A percentile compares a stretch with the other conserved stretches of the same genome.
These are phyloP conservation scores for Remorina albescens DNA, from an alignment of 2,797 vertebrate species.

Conservation along the genomic window DNA sequence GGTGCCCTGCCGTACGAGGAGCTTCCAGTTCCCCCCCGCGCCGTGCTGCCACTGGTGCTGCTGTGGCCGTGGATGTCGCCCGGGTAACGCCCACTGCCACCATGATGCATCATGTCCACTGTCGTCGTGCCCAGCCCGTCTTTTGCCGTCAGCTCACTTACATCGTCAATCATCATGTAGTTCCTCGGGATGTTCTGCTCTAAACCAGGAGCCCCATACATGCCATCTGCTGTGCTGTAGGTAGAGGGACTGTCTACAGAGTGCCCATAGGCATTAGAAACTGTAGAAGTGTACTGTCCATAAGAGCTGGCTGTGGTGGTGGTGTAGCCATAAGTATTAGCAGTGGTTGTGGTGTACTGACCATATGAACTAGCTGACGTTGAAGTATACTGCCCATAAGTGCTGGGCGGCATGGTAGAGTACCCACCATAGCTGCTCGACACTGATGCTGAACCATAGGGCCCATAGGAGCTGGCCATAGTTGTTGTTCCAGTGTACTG, in stretches of 20 bases:
- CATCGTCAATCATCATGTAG: slow-evolving; percentile 99
- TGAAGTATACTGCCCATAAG: slow-evolving; percentile 83
- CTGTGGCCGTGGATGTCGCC: slow-evolving; percentile 81
- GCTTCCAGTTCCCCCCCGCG: slow-evolving; percentile 83
- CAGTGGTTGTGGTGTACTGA: slow-evolving; percentile 84
- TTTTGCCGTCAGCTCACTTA: slow-evolving; percentile 96
- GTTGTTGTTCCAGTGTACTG: slow-evolving; percentile 82
- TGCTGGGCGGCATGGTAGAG: slow-evolving; percentile 78
- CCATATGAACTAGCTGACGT: slow-evolving; percentile 79
- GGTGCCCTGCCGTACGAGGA: slow-evolving; percentile 93
- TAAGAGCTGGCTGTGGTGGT: slow-evolving; percentile 85
- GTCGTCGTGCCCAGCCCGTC: slow-evolving; percentile 88
- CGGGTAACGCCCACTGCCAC: slow-evolving; percentile 83
- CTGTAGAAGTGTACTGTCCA: slow-evolving; percentile 84
- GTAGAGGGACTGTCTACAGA: slow-evolving; percentile 87
- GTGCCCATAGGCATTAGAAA: slow-evolving; percentile 87
- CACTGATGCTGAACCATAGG: slow-evolving; percentile 80
- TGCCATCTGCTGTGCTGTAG: slow-evolving; percentile 89
- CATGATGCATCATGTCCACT: slow-evolving; percentile 87
- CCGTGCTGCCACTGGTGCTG: slow-evolving; percentile 83
- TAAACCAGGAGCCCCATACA: slow-evolving; percentile 90
- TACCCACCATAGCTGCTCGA: slow-evolving; percentile 83
- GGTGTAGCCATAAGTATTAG: slow-evolving; percentile 85
- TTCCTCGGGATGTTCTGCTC: slow-evolving; percentile 97
- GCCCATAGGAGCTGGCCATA: slow-evolving; percentile 83